Conservation (phyloP, 2,797 vertebrate species). For the Microtus obscurus region DNA sequence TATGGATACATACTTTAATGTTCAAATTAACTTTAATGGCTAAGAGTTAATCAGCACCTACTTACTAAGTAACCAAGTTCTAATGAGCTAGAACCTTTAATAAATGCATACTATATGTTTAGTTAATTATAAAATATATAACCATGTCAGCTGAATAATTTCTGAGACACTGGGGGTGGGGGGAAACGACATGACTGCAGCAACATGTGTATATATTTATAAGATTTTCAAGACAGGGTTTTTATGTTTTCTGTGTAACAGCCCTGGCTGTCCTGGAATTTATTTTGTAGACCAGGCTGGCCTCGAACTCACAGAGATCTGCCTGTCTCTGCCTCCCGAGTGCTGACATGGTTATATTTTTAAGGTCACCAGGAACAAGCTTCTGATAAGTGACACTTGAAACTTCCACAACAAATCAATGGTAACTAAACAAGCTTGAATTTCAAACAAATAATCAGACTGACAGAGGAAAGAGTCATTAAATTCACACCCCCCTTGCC, state of each 20-base stretch:
- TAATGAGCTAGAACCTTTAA: constrained; percentile 65
- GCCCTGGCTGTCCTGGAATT: no score
- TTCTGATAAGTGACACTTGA: constrained; percentile 85
- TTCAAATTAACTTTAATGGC: constrained; percentile 52
- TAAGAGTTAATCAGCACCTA: constrained; percentile 59
- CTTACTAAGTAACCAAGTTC: constrained; percentile 69
- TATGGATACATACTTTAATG: constrained; percentile 24
- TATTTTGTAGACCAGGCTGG: no score
- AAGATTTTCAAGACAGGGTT: no score
- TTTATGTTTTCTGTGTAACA: no score
- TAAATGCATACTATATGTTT: constrained; percentile 77
- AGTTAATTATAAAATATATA: constrained; percentile 79
- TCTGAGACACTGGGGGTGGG: constrained; percentile 73
- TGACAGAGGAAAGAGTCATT: constrained; percentile 54
- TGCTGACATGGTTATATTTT: constrained; percentile 76
- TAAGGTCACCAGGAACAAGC: constrained; percentile 84
- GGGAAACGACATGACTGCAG: constrained; percentile 74
- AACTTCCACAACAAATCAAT: constrained; percentile 70
- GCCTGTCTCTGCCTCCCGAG: no score
- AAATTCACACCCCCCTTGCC: constrained; percentile 23
- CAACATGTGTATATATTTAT: constrained; percentile 28
- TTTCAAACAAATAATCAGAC: constrained; percentile 81
- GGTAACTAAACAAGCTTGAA: constrained; percentile 82
- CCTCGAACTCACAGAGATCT: no score
- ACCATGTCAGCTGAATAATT: constrained; percentile 82